A percentile compares a stretch with the other conserved stretches of the same genome.
These are phyloP conservation scores for Macroglossus sobrinus DNA, from an alignment of 2,113 vertebrate genomes.

Conservation along the genomic window DNA sequence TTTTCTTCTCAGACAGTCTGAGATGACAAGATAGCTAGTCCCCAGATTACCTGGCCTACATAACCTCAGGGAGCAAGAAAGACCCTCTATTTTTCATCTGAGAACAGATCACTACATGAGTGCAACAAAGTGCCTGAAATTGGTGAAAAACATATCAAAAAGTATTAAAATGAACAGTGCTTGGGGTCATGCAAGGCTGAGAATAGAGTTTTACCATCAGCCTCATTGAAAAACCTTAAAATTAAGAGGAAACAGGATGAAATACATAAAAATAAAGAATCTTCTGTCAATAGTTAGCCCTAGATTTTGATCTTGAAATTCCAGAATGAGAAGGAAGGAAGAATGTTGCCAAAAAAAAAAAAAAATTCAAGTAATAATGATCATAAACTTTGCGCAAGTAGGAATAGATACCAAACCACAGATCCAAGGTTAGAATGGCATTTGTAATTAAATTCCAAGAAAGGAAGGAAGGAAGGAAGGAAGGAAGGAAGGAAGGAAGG, in stretches of 20 bases:
- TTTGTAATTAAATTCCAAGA: not conserved
- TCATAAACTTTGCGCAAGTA: not conserved
- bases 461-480: not conserved
- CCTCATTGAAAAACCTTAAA: not conserved
- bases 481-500: no score
- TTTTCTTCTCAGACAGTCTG: not conserved
- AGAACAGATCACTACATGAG: not conserved
- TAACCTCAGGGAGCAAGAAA: not conserved
- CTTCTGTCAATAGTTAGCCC: not conserved
- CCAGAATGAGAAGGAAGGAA: not conserved
- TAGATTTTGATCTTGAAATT: not conserved
- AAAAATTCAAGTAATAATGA: not conserved
- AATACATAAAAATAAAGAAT: not conserved
- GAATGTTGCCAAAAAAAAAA: not conserved
- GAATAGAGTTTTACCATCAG: not conserved
- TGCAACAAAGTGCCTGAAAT: not conserved
- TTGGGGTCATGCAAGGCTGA: not conserved
- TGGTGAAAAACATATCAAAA: not conserved
- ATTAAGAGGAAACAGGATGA: not conserved
- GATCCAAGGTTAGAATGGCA: not conserved
- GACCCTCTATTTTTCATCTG: not conserved
- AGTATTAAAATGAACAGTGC: not conserved
- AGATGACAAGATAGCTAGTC: not conserved
- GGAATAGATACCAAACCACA: not conserved
- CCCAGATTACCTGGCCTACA: rapidly evolving